Percentiles rank a stretch among this genome's conserved stretches.
Conservation (phyloP, 2,797 vertebrate species). For the Oreochromis grahami region DNA sequence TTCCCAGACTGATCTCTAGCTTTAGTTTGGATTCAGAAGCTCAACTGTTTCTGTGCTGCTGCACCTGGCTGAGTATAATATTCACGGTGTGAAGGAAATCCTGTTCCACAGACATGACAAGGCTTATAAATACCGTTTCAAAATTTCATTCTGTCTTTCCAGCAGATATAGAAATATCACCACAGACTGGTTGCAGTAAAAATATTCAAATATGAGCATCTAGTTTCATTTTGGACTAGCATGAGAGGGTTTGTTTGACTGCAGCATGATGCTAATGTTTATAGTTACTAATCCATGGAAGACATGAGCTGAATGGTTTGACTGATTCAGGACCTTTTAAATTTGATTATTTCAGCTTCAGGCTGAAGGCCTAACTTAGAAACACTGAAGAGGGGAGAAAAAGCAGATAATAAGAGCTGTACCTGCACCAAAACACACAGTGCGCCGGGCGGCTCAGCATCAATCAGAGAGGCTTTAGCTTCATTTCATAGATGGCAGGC, state of each 20-base stretch:
- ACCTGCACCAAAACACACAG: constrained; percentile 32
- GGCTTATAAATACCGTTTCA: neutral
- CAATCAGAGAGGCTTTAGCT: neutral
- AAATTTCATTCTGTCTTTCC: neutral
- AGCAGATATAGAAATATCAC: neutral
- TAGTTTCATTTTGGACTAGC: neutral
- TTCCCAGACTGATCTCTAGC: neutral
- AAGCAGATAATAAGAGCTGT: neutral
- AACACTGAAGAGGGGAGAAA: neutral
- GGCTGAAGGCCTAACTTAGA: neutral
- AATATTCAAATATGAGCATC: neutral
- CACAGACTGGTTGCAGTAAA: neutral
- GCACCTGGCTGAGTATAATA: neutral
- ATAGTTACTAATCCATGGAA: neutral
- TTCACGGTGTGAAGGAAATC: neutral
- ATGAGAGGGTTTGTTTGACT: neutral
- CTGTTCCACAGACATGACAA: neutral
- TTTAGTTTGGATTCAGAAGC: neutral
- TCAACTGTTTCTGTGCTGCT: neutral
- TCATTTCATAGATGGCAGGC: neutral
- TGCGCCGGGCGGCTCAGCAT: neutral
- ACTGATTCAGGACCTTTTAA: neutral
- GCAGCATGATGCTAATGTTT: neutral
- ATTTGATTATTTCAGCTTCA: neutral
- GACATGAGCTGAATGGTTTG: neutral